Base-by-base conservation (phyloP, 53 echinoderm and acorn worm genomes). In the Apostichopus leukothele region DNA sequence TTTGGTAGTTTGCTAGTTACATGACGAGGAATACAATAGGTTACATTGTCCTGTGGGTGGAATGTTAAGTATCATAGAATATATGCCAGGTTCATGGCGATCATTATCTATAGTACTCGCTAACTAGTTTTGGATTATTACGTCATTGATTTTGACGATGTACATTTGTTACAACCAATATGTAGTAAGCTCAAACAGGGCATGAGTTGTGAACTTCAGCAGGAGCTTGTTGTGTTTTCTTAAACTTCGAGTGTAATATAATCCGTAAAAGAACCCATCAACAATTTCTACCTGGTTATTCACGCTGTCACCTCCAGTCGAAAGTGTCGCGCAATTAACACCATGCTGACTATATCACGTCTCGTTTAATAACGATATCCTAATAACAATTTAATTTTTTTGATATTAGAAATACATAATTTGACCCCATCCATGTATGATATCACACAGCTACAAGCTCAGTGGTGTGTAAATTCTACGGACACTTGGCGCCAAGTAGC, bases 271-370 rank as follows among this genome's bases (percentile, higher is more conserved):
- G 85, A 63, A 60, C 9, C 66, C 26, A 85, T 66, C 27, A 85
- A 85, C 23, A 67, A 85, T 85, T 12, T 68, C 66, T 85, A 85
- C 85, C 85, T 85, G 85, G 12, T 59, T 25, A 7, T 71, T 71
- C 71, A 71, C 77, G 77, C 77, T 52, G 77, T n/a, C 85, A 67
- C 85, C 67, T 85, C 67, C 60, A 9, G 16, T 50, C 52, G 77
- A 16, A 76, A 39, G 85, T 85, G 85, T 85, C 27, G 85, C 11
- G 66, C 67, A 85, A 85, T 85, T 85, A 85, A 85, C 85, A 67
- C 85, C 85, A 85, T 14, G 85, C 85, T 85, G 85, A 50, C 67
- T 63, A 27, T 60, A 27, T 67, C 71, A 67, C 61, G 63, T 67
- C 66, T 25, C 13, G 66, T 66, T 11, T 66, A 85, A 85, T 85